Conservation (phyloP, 1,140 invertebrate genomes). For the Copidosoma floridanum region DNA sequence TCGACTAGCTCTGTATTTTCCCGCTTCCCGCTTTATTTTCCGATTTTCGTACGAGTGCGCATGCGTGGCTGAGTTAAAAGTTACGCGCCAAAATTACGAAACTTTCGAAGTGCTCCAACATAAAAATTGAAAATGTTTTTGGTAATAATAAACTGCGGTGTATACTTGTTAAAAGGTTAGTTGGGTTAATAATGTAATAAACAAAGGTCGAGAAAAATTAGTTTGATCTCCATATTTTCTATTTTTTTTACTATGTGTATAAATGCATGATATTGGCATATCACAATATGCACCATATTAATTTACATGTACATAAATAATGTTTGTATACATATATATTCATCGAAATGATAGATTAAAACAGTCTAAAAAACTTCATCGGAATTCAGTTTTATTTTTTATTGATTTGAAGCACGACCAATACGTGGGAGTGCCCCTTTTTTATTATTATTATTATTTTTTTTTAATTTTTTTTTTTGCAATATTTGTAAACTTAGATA, state of each 20-base stretch:
- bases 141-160: not conserved
- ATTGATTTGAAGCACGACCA: too few species aligned
- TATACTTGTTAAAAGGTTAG: not conserved
- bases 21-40: too few species aligned
- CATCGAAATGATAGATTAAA: slow-evolving; percentile 13
- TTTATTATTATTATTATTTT: too few species aligned
- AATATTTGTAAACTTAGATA: slow-evolving; percentile 17
- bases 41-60: not conserved
- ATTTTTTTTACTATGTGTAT: not conserved
- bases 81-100: not conserved
- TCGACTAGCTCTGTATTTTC: too few species aligned
- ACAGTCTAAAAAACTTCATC: slow-evolving; percentile 5
- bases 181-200: not conserved
- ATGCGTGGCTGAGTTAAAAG: not conserved
- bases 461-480: too few species aligned
- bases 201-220: not conserved
- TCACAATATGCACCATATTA: slow-evolving; percentile 1
- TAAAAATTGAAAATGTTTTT: not conserved
- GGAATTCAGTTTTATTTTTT: not conserved
- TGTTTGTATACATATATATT: too few species aligned
- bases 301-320: too few species aligned
- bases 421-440: too few species aligned
- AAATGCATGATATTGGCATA: slow-evolving; percentile 5
- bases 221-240: slow-evolving; percentile 13
- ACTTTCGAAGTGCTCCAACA: not conserved